phyloP scores from a whole-genome alignment of 2,797 vertebrate genomes.

The Argyrosomus regius region DNA sequence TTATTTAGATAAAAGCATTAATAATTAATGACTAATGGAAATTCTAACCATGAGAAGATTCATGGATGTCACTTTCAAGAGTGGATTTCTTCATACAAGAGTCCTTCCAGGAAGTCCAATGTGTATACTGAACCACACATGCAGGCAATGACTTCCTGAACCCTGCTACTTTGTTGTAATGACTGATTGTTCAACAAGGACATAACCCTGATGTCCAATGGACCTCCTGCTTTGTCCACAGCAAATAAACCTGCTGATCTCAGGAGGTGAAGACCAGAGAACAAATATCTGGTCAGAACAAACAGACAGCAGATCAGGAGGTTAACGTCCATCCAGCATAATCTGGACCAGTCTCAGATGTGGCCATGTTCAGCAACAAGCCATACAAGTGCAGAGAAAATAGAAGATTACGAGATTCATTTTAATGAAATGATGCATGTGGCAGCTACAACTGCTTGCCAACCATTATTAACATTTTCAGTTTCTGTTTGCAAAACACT shows the following conservation, averaged over 20 bases:
- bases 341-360: not conserved
- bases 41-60: too few relatives aligned
- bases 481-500: not conserved
- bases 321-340: conserved; percentile 1
- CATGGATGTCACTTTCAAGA: not conserved
- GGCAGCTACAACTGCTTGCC: not conserved
- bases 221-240: not conserved
- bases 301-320: conserved; percentile 42
- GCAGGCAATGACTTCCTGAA: not conserved
- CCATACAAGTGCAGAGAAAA: not conserved
- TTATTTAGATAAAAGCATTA: too few relatives aligned
- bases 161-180: not conserved
- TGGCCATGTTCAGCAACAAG: not conserved
- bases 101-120: not conserved
- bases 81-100: not conserved
- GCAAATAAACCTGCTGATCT: conserved; percentile 51
- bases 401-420: not conserved
- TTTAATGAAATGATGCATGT: not conserved
- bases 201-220: not conserved
- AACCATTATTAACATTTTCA: not conserved
- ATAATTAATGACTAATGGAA: too few relatives aligned
- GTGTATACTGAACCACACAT: not conserved
- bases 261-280: not conserved
- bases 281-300: conserved; percentile 29
- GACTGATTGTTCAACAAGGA: not conserved